Evolutionary conservation across 2,888 invertebrate species (phyloP).

Genomic region (Orthonychiurus folsomi): DNA sequence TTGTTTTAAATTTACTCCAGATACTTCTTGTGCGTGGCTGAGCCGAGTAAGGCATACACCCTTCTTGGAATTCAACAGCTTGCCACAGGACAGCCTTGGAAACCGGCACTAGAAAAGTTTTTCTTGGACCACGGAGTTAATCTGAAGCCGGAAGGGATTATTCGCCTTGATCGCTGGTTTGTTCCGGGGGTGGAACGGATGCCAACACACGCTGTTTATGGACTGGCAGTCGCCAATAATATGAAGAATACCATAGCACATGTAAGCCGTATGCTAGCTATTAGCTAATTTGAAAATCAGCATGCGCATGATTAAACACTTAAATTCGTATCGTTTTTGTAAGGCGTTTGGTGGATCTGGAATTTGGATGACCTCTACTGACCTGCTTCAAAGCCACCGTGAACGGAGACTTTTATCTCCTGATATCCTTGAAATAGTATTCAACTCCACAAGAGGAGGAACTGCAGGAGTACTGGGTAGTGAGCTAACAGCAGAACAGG

Average conservation of each 20-base stretch:
- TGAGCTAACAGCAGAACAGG: constrained; percentile 22
- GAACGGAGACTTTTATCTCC: constrained; percentile 23
- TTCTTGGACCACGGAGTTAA: constrained; percentile 19
- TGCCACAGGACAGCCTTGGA: constrained; percentile 21
- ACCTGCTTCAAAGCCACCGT: constrained; percentile 14
- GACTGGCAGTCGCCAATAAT: constrained; percentile 19
- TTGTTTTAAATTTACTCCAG: too few species aligned
- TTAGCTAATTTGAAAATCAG: not conserved
- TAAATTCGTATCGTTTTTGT: not conserved
- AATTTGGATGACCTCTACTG: constrained; percentile 19
- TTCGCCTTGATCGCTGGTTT: constrained; percentile 31
- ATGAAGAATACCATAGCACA: constrained; percentile 12
- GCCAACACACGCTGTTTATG: constrained; percentile 26
- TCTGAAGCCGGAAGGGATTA: constrained; percentile 21
- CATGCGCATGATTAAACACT: too few species aligned
- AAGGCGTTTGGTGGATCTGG: constrained; percentile 27
- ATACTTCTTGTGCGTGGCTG: constrained; percentile 16
- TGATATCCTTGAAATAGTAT: constrained; percentile 29
- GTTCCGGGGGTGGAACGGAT: constrained; percentile 28
- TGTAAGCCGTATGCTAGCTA: not conserved
- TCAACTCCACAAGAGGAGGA: constrained; percentile 18
- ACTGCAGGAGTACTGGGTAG: constrained; percentile 18
- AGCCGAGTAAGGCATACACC: constrained; percentile 9
- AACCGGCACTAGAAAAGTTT: constrained; percentile 23
- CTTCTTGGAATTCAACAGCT: constrained; percentile 18